Evolutionary conservation across 2,113 vertebrate genomes (phyloP).

Genomic region (Gambusia affinis): DNA sequence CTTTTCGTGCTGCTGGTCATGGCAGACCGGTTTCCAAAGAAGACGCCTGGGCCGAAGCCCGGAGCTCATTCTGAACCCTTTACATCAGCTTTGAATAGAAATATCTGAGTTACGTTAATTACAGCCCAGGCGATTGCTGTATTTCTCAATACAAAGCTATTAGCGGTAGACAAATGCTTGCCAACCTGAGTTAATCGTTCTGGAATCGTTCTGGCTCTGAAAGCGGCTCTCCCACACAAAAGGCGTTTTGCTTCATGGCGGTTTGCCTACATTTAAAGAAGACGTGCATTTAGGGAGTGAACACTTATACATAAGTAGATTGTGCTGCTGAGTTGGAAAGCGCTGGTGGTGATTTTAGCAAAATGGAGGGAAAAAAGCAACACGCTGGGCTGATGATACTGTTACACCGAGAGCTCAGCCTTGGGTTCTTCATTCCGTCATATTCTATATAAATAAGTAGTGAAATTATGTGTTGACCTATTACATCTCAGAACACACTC

Average conservation of each 20-base stretch:
- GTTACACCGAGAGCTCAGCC: not conserved
- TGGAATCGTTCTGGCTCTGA: not conserved
- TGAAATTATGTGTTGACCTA: not conserved
- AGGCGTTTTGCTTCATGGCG: not conserved
- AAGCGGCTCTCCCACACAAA: not conserved
- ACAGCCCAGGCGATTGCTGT: not conserved
- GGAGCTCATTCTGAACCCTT: no score
- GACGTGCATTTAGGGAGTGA: no score
- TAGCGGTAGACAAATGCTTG: not conserved
- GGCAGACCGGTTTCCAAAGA: not conserved
- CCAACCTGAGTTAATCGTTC: not conserved
- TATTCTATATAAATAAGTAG: not conserved
- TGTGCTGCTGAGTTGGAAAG: no score
- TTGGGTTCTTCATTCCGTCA: no score
- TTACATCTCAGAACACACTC: no score
- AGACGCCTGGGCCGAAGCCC: no score
- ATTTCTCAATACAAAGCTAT: not conserved
- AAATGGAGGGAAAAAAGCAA: not conserved
- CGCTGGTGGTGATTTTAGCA: not conserved
- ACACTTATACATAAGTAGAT: not conserved
- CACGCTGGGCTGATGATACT: not conserved
- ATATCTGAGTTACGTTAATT: not conserved
- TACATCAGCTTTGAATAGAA: not conserved
- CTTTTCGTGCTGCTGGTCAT: not conserved
- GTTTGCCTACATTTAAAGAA: no score